Evolutionary conservation across 2,113 vertebrate species (phyloP), one percentile per base, ranked within the genome.

Genomic region (Phoenicopterus ruber): DNA sequence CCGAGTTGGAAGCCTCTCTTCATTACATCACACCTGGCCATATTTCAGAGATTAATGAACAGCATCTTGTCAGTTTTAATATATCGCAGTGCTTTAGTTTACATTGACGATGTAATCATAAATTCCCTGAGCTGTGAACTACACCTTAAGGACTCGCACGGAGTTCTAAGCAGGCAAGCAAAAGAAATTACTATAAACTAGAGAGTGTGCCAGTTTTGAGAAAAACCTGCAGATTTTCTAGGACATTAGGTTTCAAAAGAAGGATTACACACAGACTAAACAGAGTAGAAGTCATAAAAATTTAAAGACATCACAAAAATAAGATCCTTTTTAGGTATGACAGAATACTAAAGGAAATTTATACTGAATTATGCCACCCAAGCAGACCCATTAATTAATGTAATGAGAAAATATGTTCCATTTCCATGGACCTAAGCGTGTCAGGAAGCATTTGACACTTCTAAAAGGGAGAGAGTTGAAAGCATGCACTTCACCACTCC

Each of bases 241-340:
- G 97, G 97, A 98, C 97, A 97, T 98, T 98, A 96, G 97, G 87
- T 98, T 98, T 98, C 98, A 98, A 98, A 98, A 97, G 96, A 97
- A 98, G 98, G 97, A 98, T 98, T 98, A 98, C 97, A 97, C 96
- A 89, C 97, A 98, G 98, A 98, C 98, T 98, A 98, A 98, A 98
- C 98, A 98, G 97, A 98, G 97, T 96, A 98, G 96, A 98, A 98
- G 97, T 97, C 97, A 98, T 98, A 98, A 98, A 98, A 98, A 98
- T 97, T 97, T 98, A 98, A 98, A 98, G 98, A 97, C 98, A 98
- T 98, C 97, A 97, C 97, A 98, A 98, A 98, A 98, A 98, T 98
- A 96, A 98, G 97, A 98, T 98, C 96, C 96, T 98, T 98, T 98
- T 97, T 97, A 97, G 97, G 97, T 98, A 98, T 98, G 98, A 98